Percentiles rank a stretch among this genome's conserved stretches.
Evolutionary conservation across 2,113 vertebrate species (phyloP).

Genomic region (Scytalopus superciliaris): DNA sequence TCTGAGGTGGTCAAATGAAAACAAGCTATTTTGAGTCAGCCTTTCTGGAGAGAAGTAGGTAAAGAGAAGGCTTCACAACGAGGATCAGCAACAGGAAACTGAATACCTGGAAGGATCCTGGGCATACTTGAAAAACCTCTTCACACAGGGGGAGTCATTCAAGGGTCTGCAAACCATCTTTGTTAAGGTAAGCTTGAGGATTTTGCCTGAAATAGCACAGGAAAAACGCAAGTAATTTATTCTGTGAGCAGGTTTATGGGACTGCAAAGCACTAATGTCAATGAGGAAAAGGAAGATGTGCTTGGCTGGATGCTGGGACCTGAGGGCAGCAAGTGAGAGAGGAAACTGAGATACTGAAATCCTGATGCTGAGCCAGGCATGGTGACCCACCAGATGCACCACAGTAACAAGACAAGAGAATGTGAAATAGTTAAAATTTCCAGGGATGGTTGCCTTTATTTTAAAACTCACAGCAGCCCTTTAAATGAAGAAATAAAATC

Average conservation of each 20-base stretch:
- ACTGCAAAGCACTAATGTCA: neutral
- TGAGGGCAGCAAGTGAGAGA: fast-evolving
- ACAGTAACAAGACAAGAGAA: neutral
- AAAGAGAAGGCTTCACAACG: neutral
- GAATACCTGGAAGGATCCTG: neutral
- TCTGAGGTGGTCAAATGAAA: neutral
- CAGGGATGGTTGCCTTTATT: neutral
- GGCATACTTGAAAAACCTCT: neutral
- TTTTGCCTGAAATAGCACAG: neutral
- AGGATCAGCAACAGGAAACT: neutral
- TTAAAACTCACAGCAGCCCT: neutral
- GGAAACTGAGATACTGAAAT: neutral
- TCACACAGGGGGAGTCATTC: neutral
- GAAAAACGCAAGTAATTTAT: neutral
- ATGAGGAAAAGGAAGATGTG: neutral
- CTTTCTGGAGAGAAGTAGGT: neutral
- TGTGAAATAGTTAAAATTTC: neutral
- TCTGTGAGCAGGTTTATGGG: neutral
- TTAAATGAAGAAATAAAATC: neutral
- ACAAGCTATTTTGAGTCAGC: neutral
- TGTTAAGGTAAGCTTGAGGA: neutral
- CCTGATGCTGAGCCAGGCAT: neutral
- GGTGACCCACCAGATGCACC: neutral
- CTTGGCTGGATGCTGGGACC: neutral
- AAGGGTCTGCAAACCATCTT: neutral